Evolutionary conservation across 2,113 vertebrate genomes (phyloP), one percentile per base, ranked within the genome.

Genomic region (Ptychochromis oligacanthus): DNA sequence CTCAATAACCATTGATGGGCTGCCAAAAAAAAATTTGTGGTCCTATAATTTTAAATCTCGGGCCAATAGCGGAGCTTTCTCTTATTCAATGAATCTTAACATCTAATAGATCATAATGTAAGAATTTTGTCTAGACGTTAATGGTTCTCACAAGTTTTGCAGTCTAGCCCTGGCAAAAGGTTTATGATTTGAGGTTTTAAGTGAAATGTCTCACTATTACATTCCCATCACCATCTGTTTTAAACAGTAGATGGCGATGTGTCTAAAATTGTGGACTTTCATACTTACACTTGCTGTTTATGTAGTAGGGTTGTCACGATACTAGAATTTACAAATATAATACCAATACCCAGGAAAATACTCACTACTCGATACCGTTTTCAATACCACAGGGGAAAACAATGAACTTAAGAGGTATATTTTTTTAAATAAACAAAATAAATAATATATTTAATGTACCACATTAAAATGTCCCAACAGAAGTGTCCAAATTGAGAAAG

Each of bases 381-480:
- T 67, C 18, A 40, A 46, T 18, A 46, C 22, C 40, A 46, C 17
- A 11, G 26, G 46, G 5, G 17, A 40, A 46, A 67, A 65, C 38
- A 13, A 64, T 40, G 22, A 0, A 24, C 15, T 67, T 18, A 18
- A 26, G 22, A 46, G 6, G 24, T 17, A 2, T 15, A 14, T 46
- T 14, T 14, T 43, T 26, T 17, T 38, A 38, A 38, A 38, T 9
- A 38, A 67, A 67, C 4, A 46, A 46, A 46, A 12, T 43, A 43
- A 46, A 49, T n/a, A n/a, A n/a, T n/a, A 12, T 28, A 49, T 20
- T 70, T 7, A 28, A 49, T 72, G 52, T 72, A n/a, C 46, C 18
- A n/a, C 46, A n/a, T 72, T 54, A 49, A 49, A 77, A 79, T 79
- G 28, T 78, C 6, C 49, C 76, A 36, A 64, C 43, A 52, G 15